These are phyloP conservation scores for Zygaena filipendulae DNA, from an alignment of 2,888 invertebrate species.

Conservation along the genomic window DNA sequence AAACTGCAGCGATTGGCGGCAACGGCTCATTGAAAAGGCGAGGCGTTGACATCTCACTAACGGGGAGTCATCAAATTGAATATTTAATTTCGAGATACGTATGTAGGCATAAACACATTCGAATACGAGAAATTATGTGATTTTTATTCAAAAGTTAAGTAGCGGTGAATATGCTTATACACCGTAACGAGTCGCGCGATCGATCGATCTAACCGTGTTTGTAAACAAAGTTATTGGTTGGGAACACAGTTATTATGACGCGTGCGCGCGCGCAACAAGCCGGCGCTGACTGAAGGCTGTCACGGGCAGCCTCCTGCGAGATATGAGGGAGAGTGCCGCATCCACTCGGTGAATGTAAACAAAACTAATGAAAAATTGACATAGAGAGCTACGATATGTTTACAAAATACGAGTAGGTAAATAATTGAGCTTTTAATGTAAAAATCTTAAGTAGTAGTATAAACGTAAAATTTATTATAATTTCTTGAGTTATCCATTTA, in stretches of 20 bases:
- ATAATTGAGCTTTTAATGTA: too few species aligned
- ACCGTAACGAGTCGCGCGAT: constrained; percentile 31
- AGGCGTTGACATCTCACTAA: constrained; percentile 55
- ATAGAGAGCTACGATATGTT: constrained; percentile 1
- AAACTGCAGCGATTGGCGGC: constrained; percentile 40
- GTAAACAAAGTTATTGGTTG: constrained; percentile 60
- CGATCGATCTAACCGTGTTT: constrained; percentile 29
- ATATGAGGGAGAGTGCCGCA: constrained; percentile 43
- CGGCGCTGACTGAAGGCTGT: constrained; percentile 58
- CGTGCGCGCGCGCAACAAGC: constrained; percentile 60
- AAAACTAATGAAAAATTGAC: constrained; percentile 1
- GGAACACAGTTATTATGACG: too few species aligned
- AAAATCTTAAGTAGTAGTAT: too few species aligned
- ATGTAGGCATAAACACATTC: constrained; percentile 24
- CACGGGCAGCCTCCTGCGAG: constrained; percentile 44
- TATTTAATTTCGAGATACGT: constrained; percentile 32
- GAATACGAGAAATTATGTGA: constrained; percentile 22
- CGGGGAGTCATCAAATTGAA: constrained; percentile 42
- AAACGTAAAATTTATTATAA: too few species aligned
- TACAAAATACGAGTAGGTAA: not conserved
- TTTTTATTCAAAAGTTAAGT: constrained; percentile 23
- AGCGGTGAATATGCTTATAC: constrained; percentile 14
- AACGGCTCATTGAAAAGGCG: constrained; percentile 43
- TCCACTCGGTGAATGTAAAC: too few species aligned
- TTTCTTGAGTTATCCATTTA: too few species aligned